Evolutionary conservation across 2,888 invertebrate species (phyloP).

Genomic region (Dolomedes plantarius): DNA sequence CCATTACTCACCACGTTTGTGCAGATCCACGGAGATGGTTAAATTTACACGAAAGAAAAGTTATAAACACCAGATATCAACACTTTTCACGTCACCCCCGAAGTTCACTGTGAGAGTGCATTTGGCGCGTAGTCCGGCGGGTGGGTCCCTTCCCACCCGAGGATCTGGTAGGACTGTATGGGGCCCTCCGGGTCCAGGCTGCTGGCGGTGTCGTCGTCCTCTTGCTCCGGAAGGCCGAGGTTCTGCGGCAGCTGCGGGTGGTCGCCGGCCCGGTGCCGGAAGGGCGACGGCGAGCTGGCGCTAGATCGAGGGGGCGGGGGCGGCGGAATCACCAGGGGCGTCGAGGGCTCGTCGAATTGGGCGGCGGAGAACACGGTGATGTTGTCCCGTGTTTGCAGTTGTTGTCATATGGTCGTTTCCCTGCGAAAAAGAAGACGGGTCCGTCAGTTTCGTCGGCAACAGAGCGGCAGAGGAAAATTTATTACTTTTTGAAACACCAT

Average conservation of each 20-base stretch:
- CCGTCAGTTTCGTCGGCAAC: too few relatives aligned
- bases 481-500: too few relatives aligned
- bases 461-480: too few relatives aligned
- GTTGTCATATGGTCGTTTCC: slow-evolving; percentile 72
- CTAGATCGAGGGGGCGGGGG: slow-evolving; percentile 53
- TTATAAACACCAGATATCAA: not conserved
- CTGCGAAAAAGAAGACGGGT: slow-evolving; percentile 15
- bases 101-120: not conserved
- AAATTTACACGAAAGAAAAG: not conserved
- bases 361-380: slow-evolving; percentile 57
- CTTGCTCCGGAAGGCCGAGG: not conserved
- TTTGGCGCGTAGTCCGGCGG: slow-evolving; percentile 38
- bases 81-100: not conserved
- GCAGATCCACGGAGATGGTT: not conserved
- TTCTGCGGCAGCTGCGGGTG: not conserved
- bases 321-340: slow-evolving; percentile 38
- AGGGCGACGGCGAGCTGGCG: slow-evolving; percentile 36
- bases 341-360: slow-evolving; percentile 39
- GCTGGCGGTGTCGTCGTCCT: slow-evolving; percentile 54
- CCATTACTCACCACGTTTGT: slow-evolving; percentile 9
- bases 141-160: slow-evolving; percentile 57
- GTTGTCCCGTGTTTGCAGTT: slow-evolving; percentile 69
- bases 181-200: slow-evolving; percentile 47
- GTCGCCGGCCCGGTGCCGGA: slow-evolving; percentile 29
- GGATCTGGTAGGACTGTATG: slow-evolving; percentile 58